phyloP scores from a whole-genome alignment of 2,113 vertebrate species.

The Clarias batrachus region DNA sequence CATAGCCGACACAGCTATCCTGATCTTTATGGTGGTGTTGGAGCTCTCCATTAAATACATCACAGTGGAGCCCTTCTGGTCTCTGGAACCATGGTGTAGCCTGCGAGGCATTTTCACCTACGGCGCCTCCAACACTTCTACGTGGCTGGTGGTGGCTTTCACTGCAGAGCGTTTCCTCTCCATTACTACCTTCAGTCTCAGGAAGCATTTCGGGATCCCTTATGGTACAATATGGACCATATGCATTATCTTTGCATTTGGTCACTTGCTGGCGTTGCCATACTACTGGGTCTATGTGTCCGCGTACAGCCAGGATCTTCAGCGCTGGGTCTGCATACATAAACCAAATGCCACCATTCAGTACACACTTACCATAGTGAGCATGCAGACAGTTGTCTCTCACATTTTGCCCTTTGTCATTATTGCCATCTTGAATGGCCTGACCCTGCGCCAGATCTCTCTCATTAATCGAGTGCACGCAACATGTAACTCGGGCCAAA shows the following conservation, averaged over 20 bases:
- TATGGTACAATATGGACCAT: conserved; percentile 57
- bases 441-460: conserved; percentile 62
- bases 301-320: conserved; percentile 47
- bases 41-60: conserved; percentile 63
- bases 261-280: conserved; percentile 61
- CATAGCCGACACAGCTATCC: conserved; percentile 65
- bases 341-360: conserved; percentile 40
- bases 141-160: conserved; percentile 68
- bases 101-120: conserved; percentile 68
- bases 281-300: conserved; percentile 68
- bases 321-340: conserved; percentile 59
- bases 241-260: conserved; percentile 48
- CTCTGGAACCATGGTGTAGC: conserved; percentile 62
- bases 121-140: conserved; percentile 61
- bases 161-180: conserved; percentile 64
- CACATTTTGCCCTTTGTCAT: conserved; percentile 65
- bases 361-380: conserved; percentile 63
- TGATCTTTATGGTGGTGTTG: conserved; percentile 63
- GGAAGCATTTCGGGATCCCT: conserved; percentile 57
- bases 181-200: conserved; percentile 60
- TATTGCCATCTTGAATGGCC: conserved; percentile 64
- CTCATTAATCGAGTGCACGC: conserved; percentile 60
- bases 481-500: conserved; percentile 16
- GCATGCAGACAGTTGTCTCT: conserved; percentile 63
- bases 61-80: conserved; percentile 63